A percentile compares a stretch with the other conserved stretches of the same genome.
Conservation (phyloP, 2,797 vertebrate genomes). For the Microchirus variegatus region DNA sequence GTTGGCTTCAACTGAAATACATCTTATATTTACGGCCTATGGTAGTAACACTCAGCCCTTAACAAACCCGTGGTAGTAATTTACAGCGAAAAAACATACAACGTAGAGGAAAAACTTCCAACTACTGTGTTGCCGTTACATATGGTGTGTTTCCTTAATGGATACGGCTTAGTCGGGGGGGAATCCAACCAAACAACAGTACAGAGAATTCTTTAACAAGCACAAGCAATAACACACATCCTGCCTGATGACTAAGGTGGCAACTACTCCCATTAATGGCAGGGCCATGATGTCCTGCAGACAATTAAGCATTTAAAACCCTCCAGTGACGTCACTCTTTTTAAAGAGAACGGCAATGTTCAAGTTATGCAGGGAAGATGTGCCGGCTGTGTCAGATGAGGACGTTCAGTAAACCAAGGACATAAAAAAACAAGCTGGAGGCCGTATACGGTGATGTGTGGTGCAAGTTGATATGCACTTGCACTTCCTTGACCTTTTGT, state of each 20-base stretch:
- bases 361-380: conserved; percentile 7
- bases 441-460: conserved; percentile 11
- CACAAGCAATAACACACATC: not conserved
- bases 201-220: not conserved
- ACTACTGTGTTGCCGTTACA: too few relatives aligned
- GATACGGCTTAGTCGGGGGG: too few relatives aligned
- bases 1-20: too few relatives aligned
- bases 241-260: conserved; percentile 1
- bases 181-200: not conserved
- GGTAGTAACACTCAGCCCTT: too few relatives aligned
- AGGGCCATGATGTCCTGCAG: conserved; percentile 12
- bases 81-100: too few relatives aligned
- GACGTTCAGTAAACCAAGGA: conserved; percentile 19
- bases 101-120: too few relatives aligned
- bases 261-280: conserved; percentile 12
- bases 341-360: conserved; percentile 8
- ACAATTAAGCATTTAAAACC: conserved; percentile 4
- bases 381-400: conserved; percentile 15
- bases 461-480: conserved; percentile 2
- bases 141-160: too few relatives aligned
- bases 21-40: too few relatives aligned
- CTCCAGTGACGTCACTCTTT: not conserved
- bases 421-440: conserved; percentile 28
- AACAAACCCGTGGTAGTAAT: too few relatives aligned
- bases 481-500: conserved; percentile 7